phyloP scores from a whole-genome alignment of 2,113 vertebrate species.

The Psophia crepitans region DNA sequence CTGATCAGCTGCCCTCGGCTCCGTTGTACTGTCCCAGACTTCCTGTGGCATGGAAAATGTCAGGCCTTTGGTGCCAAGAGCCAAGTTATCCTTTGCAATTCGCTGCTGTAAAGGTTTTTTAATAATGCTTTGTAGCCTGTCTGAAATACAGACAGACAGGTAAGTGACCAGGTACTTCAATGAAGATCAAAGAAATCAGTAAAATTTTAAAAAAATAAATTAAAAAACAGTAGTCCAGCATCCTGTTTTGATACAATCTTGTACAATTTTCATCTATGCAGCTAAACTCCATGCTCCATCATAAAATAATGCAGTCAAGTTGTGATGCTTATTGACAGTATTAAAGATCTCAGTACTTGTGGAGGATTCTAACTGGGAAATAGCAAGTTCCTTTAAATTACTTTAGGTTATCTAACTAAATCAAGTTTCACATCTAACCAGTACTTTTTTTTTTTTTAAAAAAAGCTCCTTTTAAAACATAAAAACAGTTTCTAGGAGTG shows the following conservation, averaged over 20 bases:
- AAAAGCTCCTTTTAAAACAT: background rate
- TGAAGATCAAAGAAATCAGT: background rate
- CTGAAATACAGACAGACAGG: background rate
- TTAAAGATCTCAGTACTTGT: background rate
- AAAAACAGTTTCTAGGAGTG: background rate
- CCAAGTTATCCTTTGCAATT: background rate
- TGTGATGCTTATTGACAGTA: background rate
- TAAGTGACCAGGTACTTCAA: background rate
- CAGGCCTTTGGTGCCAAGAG: background rate
- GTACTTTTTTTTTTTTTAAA: background rate
- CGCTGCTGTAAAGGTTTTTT: background rate
- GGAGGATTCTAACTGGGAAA: background rate
- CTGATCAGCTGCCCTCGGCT: background rate
- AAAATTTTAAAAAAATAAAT: background rate
- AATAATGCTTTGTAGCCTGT: background rate
- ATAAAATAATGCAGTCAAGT: background rate
- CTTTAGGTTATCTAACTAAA: background rate
- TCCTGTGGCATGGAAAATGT: background rate
- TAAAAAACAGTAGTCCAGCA: background rate
- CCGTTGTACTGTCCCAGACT: background rate
- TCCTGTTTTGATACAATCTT: background rate
- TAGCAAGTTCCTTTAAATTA: background rate
- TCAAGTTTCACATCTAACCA: background rate
- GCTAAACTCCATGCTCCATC: background rate
- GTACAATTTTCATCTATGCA: background rate